Conservation (phyloP, 2,113 vertebrate species). For the Rhynchomys soricoides region DNA sequence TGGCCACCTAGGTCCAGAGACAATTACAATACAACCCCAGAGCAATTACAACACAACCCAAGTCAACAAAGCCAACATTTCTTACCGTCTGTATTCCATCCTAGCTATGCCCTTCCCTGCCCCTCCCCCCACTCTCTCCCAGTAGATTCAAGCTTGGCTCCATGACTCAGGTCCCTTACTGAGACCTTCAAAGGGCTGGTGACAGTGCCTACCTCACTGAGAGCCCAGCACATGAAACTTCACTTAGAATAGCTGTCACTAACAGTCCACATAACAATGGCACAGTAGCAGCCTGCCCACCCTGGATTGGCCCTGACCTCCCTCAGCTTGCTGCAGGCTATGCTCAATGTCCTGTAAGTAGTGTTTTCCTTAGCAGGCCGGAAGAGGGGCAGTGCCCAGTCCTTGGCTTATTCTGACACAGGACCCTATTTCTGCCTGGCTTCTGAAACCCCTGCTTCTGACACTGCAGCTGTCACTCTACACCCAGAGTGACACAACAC, state of each 20-base stretch:
- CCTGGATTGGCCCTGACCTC: fast-evolving
- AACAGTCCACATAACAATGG: not conserved
- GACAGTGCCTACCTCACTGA: not conserved
- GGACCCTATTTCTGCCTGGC: not conserved
- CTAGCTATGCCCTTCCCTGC: not conserved
- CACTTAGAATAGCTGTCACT: not conserved
- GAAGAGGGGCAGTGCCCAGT: fast-evolving
- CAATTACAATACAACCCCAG: not conserved
- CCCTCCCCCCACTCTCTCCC: not conserved
- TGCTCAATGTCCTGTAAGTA: not conserved
- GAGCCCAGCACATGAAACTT: not conserved
- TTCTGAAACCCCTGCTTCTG: not conserved
- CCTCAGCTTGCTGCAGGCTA: not conserved
- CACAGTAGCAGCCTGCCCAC: not conserved
- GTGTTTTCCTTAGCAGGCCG: too few relatives aligned
- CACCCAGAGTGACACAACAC: not conserved
- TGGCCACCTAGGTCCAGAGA: not conserved
- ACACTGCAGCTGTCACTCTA: not conserved
- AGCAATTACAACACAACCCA: not conserved
- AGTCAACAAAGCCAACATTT: not conserved
- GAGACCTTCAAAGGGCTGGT: not conserved
- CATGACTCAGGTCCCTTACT: not conserved
- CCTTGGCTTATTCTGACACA: not conserved
- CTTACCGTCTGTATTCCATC: not conserved
- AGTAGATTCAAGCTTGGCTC: not conserved